Conservation (phyloP, 92 coral and sea anemone species). For the Palythoa grandiflora region DNA sequence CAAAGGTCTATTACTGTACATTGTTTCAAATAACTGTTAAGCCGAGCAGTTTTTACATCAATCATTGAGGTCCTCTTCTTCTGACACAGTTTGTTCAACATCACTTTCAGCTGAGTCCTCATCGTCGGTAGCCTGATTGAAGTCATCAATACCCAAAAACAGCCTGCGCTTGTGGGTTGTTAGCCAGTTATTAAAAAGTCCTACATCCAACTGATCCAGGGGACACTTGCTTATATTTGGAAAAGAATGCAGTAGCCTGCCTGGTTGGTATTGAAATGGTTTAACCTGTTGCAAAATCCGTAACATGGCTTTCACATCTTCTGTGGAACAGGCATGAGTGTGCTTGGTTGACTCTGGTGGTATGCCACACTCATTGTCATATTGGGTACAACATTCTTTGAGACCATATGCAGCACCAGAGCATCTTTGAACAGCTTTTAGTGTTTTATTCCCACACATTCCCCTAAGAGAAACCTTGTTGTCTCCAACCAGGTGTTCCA, state of each 20-base stretch:
- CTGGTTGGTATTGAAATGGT: slow-evolving; percentile 47
- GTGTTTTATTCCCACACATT: slow-evolving; percentile 64
- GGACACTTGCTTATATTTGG: slow-evolving; percentile 61
- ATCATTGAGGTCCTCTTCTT: background rate
- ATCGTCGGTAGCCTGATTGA: background rate
- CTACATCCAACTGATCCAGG: slow-evolving; percentile 56
- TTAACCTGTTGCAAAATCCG: slow-evolving; percentile 13
- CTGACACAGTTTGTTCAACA: background rate
- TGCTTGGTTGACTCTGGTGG: slow-evolving; percentile 59
- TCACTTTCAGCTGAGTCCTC: slow-evolving; percentile 1
- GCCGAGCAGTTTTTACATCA: slow-evolving; percentile 1
- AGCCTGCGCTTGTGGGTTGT: slow-evolving; percentile 49
- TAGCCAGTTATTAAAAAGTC: slow-evolving; percentile 57
- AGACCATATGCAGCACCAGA: slow-evolving; percentile 43
- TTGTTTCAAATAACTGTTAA: background rate
- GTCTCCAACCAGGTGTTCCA: slow-evolving; percentile 22
- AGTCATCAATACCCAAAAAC: background rate
- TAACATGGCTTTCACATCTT: slow-evolving; percentile 57
- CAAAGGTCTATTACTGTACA: background rate
- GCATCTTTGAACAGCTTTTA: slow-evolving; percentile 63
- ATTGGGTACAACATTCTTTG: slow-evolving; percentile 18
- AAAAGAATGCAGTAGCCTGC: slow-evolving; percentile 42
- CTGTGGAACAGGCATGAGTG: slow-evolving; percentile 61
- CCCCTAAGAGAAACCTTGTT: slow-evolving; percentile 52
- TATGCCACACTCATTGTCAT: slow-evolving; percentile 40